Percentiles rank a stretch among this genome's conserved stretches.
phyloP scores from a whole-genome alignment of 2,113 vertebrate genomes.

The Onychorhynchus coronatus region DNA sequence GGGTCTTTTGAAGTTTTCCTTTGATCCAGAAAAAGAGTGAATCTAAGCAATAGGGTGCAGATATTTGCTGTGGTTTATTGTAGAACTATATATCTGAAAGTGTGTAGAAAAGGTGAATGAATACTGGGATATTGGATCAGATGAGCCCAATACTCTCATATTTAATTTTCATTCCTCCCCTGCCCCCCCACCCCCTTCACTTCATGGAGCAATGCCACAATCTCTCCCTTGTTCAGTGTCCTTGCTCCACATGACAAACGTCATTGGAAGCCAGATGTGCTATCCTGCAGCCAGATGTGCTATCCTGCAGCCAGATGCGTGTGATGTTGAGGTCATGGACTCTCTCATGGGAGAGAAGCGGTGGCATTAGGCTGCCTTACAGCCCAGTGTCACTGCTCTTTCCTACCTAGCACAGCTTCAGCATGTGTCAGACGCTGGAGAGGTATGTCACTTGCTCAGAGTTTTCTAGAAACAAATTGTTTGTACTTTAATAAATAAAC shows the following conservation, averaged over 20 bases:
- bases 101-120: background rate
- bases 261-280: background rate
- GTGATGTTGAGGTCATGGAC: background rate
- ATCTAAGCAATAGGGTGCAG: background rate
- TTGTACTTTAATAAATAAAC: background rate
- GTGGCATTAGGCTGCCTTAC: background rate
- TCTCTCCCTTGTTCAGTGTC: background rate
- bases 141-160: background rate
- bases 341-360: background rate
- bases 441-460: background rate
- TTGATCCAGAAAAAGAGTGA: background rate
- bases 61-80: background rate
- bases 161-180: background rate
- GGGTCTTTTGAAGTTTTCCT: background rate
- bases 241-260: accelerated
- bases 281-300: background rate
- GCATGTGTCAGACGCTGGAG: background rate
- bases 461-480: background rate
- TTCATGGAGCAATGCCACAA: background rate
- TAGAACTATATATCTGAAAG: background rate
- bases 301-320: background rate
- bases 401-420: background rate
- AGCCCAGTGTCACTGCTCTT: background rate
- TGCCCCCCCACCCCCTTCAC: background rate
- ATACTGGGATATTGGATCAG: background rate